These are phyloP conservation scores for Gerris lacustris DNA, from an alignment of 2,888 invertebrate species.

Conservation along the genomic window DNA sequence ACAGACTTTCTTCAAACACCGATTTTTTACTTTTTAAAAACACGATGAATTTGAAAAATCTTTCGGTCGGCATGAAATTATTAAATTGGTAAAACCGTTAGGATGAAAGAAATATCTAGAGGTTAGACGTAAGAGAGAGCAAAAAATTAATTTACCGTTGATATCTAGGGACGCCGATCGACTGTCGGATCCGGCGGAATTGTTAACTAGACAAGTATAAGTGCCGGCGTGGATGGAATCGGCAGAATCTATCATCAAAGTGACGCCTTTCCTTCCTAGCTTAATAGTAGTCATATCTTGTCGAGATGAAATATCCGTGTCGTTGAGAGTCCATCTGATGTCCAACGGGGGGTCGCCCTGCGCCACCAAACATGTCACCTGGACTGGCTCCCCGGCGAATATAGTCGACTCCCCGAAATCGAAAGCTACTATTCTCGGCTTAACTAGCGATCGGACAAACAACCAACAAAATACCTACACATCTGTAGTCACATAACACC, in stretches of 20 bases:
- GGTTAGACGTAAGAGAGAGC: too few relatives aligned
- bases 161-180: conserved; percentile 53
- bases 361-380: conserved; percentile 37
- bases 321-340: conserved; percentile 44
- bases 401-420: conserved; percentile 31
- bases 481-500: neutral
- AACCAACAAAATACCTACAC: neutral
- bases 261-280: conserved; percentile 32
- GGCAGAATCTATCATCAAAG: conserved; percentile 23
- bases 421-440: conserved; percentile 30
- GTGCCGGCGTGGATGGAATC: conserved; percentile 40
- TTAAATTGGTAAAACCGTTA: too few relatives aligned
- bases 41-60: too few relatives aligned
- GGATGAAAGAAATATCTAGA: too few relatives aligned
- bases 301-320: conserved; percentile 32
- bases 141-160: conserved; percentile 44
- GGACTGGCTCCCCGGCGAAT: conserved; percentile 35
- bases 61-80: too few relatives aligned
- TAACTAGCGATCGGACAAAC: conserved; percentile 19
- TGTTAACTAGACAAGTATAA: conserved; percentile 60
- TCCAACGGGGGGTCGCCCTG: conserved; percentile 35
- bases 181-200: conserved; percentile 53
- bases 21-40: too few relatives aligned
- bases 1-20: too few relatives aligned
- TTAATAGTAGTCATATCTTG: conserved; percentile 23